phyloP scores from a whole-genome alignment of 2,113 vertebrate genomes.

The Tachysurus vachellii region DNA sequence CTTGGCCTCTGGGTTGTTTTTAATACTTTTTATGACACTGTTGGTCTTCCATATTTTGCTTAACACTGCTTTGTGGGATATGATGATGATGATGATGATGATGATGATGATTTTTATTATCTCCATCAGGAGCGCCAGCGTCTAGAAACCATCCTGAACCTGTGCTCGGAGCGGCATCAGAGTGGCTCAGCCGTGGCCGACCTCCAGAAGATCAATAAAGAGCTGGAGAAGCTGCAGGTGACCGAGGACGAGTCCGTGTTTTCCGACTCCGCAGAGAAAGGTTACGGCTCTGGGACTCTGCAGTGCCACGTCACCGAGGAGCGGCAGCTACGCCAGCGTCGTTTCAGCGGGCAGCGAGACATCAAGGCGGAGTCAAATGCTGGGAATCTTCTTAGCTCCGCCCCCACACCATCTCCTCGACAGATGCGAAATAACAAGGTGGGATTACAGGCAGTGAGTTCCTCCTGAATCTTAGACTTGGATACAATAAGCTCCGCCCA shows the following conservation, averaged over 20 bases:
- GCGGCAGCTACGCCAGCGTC: slow-evolving; percentile 67
- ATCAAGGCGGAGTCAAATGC: slow-evolving; percentile 61
- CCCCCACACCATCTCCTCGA: slow-evolving; percentile 67
- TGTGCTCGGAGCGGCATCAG: slow-evolving; percentile 79
- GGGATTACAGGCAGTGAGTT: background rate
- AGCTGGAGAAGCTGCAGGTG: slow-evolving; percentile 89
- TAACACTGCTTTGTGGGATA: background rate
- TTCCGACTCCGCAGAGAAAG: slow-evolving; percentile 73
- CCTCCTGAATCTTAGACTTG: background rate
- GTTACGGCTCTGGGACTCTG: slow-evolving; percentile 60
- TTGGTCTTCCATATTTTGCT: background rate
- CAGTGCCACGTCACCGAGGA: slow-evolving; percentile 73
- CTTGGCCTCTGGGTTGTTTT: background rate
- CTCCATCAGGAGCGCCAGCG: slow-evolving; percentile 85
- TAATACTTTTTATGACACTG: background rate
- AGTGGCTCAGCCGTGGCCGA: slow-evolving; percentile 80
- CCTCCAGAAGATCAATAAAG: slow-evolving; percentile 92
- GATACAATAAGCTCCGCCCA: background rate
- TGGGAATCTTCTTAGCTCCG: slow-evolving; percentile 59
- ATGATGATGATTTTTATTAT: slow-evolving; percentile 5
- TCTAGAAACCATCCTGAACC: slow-evolving; percentile 89
- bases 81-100: background rate
- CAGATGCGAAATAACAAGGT: slow-evolving; percentile 67
- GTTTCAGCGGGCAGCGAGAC: slow-evolving; percentile 64
- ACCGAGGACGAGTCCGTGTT: slow-evolving; percentile 86